These are phyloP conservation scores for Camponotus vicinus DNA, from an alignment of 1,140 invertebrate species.

Conservation along the genomic window DNA sequence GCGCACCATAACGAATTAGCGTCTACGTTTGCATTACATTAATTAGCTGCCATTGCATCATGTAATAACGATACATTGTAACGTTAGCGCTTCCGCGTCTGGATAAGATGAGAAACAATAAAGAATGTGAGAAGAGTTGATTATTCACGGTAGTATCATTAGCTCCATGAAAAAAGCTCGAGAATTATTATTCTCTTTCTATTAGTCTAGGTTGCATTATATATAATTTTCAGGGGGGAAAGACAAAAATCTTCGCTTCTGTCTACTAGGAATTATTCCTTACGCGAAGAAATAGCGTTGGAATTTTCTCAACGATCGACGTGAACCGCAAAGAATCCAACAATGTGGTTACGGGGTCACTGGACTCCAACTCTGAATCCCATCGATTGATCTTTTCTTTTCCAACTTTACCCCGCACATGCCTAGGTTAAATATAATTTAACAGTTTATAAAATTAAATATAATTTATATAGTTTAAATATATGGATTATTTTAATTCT, in stretches of 20 bases:
- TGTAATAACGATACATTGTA: slow-evolving; percentile 34
- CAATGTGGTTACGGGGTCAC: slow-evolving; percentile 13
- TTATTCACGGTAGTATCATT: background rate
- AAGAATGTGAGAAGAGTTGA: slow-evolving; percentile 41
- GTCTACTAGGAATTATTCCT: background rate
- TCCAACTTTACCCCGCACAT: background rate
- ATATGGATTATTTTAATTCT: no score
- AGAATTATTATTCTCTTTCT: background rate
- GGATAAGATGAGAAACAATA: slow-evolving; percentile 25
- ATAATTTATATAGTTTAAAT: background rate
- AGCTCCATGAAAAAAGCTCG: background rate
- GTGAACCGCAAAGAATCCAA: slow-evolving; percentile 2
- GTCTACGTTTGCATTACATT: slow-evolving; percentile 26
- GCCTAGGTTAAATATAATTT: no score
- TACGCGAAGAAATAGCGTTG: background rate
- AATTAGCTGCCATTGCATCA: slow-evolving; percentile 39
- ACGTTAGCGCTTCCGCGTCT: slow-evolving; percentile 25
- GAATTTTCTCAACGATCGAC: slow-evolving; percentile 9
- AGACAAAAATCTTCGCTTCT: background rate
- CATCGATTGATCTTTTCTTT: slow-evolving; percentile 1
- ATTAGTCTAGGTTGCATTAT: background rate
- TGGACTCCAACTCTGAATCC: background rate
- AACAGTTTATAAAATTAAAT: no score
- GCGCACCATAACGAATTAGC: slow-evolving; percentile 1
- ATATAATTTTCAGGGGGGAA: background rate